These are phyloP conservation scores for Rhingia rostrata DNA, from an alignment of 2,888 invertebrate species.

Conservation along the genomic window DNA sequence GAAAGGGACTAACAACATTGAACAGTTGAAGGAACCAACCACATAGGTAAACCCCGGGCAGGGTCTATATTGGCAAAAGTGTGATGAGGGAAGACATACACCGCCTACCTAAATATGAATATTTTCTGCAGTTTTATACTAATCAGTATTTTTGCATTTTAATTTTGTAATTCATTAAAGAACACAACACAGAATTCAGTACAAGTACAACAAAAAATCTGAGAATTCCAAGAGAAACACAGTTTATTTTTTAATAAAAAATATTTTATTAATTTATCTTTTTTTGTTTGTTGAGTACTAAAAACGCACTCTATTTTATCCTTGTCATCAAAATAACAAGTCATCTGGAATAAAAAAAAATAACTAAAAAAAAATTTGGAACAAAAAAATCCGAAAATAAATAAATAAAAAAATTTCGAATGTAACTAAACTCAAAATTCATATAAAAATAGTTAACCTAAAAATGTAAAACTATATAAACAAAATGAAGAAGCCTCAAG, in stretches of 20 bases:
- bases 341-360: slow-evolving; percentile 71
- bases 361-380: slow-evolving; percentile 32
- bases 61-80: too few relatives aligned
- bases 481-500: slow-evolving; percentile 34
- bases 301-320: slow-evolving; percentile 69
- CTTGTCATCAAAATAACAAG: slow-evolving; percentile 72
- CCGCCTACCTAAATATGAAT: too few relatives aligned
- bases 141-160: too few relatives aligned
- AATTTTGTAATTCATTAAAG: too few relatives aligned
- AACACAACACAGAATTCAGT: too few relatives aligned
- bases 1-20: too few relatives aligned
- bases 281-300: slow-evolving; percentile 52
- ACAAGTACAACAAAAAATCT: too few relatives aligned
- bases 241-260: slow-evolving; percentile 47
- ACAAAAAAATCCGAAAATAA: slow-evolving; percentile 59
- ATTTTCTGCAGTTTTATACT: too few relatives aligned
- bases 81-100: too few relatives aligned
- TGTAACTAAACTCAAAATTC: slow-evolving; percentile 49
- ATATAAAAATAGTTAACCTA: slow-evolving; percentile 53
- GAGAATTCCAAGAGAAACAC: too few relatives aligned
- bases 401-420: slow-evolving; percentile 48
- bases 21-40: too few relatives aligned
- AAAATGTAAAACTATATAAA: slow-evolving; percentile 43
- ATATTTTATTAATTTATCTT: slow-evolving; percentile 50
- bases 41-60: too few relatives aligned